Percentiles rank a stretch among this genome's conserved stretches.
These are phyloP conservation scores for Heteronetta atricapilla DNA, from an alignment of 2,113 vertebrate genomes.

Conservation along the genomic window DNA sequence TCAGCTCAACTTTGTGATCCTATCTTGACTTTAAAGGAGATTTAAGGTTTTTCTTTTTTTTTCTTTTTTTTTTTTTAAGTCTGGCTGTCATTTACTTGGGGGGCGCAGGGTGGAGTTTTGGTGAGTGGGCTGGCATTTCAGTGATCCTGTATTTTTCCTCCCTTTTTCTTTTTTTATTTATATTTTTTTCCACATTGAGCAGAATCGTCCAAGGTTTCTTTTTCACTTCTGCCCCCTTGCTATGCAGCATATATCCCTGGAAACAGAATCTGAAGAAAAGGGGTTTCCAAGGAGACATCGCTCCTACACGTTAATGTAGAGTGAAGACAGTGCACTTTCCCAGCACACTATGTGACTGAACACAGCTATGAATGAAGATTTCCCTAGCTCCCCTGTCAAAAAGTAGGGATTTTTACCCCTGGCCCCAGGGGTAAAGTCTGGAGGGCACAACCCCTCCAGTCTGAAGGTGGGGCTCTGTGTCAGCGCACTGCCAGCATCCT, in stretches of 20 bases:
- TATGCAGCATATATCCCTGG: not conserved
- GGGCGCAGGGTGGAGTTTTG: not conserved
- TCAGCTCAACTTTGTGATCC: slow-evolving; percentile 60
- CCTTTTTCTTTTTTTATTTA: not conserved
- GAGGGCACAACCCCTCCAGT: too few relatives aligned
- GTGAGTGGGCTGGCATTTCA: not conserved
- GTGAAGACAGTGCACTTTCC: not conserved
- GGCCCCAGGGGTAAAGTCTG: too few relatives aligned
- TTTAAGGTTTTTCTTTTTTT: not conserved
- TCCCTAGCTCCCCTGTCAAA: not conserved
- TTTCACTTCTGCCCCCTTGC: not conserved
- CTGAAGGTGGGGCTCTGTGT: not conserved
- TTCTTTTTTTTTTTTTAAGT: not conserved
- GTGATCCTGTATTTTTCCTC: not conserved
- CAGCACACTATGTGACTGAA: not conserved
- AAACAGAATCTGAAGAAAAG: not conserved
- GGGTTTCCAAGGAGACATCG: not conserved
- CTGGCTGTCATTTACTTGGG: not conserved
- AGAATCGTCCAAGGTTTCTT: not conserved
- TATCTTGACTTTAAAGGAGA: slow-evolving; percentile 46
- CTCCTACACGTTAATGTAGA: not conserved
- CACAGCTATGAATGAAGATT: not conserved
- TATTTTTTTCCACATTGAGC: not conserved
- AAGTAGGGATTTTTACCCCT: not conserved
- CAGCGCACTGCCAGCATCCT: not conserved